phyloP scores from a whole-genome alignment of 2,888 invertebrate genomes.

The Philereme transversata region DNA sequence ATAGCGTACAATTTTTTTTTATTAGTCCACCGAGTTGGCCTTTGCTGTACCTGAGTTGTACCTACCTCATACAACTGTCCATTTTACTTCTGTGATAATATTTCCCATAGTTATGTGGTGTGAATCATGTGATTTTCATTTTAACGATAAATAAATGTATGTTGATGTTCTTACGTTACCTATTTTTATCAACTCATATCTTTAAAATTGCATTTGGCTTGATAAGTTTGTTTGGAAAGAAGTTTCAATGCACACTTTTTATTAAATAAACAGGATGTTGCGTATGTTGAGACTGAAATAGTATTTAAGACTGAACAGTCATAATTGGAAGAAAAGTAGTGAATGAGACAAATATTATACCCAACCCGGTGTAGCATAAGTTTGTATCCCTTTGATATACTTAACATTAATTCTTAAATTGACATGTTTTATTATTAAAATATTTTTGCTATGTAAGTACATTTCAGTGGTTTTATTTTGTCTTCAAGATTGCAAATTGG shows the following conservation, averaged over 20 bases:
- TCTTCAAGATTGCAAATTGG: neutral
- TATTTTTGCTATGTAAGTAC: slow-evolving; percentile 29
- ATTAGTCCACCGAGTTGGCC: neutral
- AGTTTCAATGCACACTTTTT: slow-evolving; percentile 14
- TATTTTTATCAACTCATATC: slow-evolving; percentile 5
- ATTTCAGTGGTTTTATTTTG: slow-evolving; percentile 11
- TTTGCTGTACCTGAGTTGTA: neutral
- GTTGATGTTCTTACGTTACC: neutral
- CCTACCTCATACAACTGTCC: slow-evolving; percentile 22
- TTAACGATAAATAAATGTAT: slow-evolving; percentile 1
- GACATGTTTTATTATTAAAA: slow-evolving; percentile 29
- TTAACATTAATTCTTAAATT: neutral
- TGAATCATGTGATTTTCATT: slow-evolving; percentile 11
- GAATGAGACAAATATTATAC: neutral
- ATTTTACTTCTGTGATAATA: slow-evolving; percentile 35
- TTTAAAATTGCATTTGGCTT: slow-evolving; percentile 14
- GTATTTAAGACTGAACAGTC: slow-evolving; percentile 27
- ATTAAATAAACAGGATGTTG: slow-evolving; percentile 18
- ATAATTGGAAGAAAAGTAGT: slow-evolving; percentile 15
- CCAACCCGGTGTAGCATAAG: slow-evolving; percentile 25
- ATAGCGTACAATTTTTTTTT: neutral
- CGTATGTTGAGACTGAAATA: slow-evolving; percentile 28
- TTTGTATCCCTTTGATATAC: neutral
- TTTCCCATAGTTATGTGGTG: slow-evolving; percentile 10
- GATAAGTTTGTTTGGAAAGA: slow-evolving; percentile 13